A percentile compares a stretch with the other conserved stretches of the same genome.
Conservation (phyloP, 1,140 invertebrate genomes). For the Holotrichia oblita region DNA sequence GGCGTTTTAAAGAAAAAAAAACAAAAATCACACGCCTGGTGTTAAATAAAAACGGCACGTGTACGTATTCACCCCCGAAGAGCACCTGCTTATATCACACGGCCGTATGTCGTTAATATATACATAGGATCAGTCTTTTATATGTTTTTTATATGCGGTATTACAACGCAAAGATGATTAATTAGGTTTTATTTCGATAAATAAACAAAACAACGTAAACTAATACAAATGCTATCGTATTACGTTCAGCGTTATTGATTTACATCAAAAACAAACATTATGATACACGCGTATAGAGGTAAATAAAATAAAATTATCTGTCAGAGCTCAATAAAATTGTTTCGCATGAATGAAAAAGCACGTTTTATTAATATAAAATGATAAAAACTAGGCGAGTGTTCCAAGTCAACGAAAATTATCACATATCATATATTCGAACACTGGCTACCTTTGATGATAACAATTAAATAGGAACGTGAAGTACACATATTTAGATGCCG, state of each 20-base stretch:
- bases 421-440: neutral
- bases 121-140: neutral
- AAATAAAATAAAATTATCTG: constrained; percentile 18
- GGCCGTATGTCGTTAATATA: neutral
- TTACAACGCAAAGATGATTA: no score
- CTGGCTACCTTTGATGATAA: no score
- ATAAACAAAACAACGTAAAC: no score
- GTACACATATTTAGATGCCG: neutral
- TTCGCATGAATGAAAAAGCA: constrained; percentile 18
- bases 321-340: neutral
- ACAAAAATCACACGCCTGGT: neutral
- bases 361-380: neutral
- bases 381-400: neutral
- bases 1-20: neutral
- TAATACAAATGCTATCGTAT: neutral
- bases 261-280: constrained; percentile 26
- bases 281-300: neutral
- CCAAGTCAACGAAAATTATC: neutral
- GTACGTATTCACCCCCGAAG: neutral
- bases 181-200: no score
- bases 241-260: constrained; percentile 14
- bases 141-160: neutral
- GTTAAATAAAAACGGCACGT: constrained; percentile 16
- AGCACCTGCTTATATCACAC: neutral
- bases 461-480: no score